A percentile compares a stretch with the other conserved stretches of the same genome.
Conservation (phyloP, 2,797 vertebrate species). For the Chloroceryle inda region DNA sequence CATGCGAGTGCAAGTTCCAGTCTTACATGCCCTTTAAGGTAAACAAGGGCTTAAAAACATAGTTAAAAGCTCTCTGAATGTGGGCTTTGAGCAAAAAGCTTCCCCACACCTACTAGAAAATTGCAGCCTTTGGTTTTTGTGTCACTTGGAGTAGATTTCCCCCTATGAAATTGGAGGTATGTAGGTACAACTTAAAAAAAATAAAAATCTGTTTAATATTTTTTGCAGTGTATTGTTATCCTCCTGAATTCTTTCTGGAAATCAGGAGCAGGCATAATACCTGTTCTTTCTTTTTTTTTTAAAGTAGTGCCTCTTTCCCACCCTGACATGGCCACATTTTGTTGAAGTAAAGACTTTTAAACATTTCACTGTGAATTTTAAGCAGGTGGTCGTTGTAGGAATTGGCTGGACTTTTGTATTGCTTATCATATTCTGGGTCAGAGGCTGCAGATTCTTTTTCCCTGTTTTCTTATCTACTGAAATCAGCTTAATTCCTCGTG, state of each 20-base stretch:
- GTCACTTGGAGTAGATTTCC: not conserved
- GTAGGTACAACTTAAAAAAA: not conserved
- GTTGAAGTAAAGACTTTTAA: constrained; percentile 21
- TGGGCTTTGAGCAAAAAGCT: not conserved
- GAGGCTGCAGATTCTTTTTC: not conserved
- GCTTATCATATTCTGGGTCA: fast-evolving
- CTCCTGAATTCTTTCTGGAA: not conserved
- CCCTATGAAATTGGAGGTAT: not conserved
- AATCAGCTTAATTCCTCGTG: not conserved
- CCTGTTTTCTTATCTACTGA: not conserved
- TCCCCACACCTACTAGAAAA: not conserved
- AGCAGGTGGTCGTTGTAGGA: not conserved
- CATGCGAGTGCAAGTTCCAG: fast-evolving
- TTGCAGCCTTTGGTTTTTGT: not conserved
- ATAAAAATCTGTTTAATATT: not conserved
- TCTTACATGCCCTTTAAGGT: not conserved
- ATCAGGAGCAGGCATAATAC: not conserved
- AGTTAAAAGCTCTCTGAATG: not conserved
- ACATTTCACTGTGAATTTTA: constrained; percentile 12
- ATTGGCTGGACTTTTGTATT: not conserved
- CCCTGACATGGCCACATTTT: not conserved
- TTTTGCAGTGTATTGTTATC: fast-evolving
- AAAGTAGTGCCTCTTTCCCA: not conserved
- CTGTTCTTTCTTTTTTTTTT: not conserved
- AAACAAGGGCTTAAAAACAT: not conserved